Evolutionary conservation across 2,113 vertebrate genomes (phyloP).

Genomic region (Heteronetta atricapilla): DNA sequence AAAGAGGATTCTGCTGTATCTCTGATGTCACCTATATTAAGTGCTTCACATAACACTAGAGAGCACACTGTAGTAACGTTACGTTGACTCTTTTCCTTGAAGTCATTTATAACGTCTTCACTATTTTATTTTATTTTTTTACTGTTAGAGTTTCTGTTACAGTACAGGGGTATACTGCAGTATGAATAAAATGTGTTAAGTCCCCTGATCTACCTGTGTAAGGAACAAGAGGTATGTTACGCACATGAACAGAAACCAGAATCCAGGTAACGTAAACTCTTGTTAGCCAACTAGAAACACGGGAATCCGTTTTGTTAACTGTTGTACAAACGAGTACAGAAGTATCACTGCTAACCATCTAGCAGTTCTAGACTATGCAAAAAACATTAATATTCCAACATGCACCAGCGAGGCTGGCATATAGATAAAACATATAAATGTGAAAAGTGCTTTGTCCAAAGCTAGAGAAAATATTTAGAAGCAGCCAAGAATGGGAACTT

Average conservation of each 20-base stretch:
- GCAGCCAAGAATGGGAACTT: not conserved
- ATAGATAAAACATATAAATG: not conserved
- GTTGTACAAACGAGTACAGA: not conserved
- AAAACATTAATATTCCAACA: not conserved
- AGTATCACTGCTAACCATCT: not conserved
- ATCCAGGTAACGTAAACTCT: not conserved
- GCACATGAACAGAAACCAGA: not conserved
- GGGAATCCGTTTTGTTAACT: not conserved
- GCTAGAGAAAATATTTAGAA: not conserved
- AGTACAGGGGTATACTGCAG: not conserved
- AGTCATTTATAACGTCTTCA: not conserved
- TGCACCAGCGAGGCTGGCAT: not conserved
- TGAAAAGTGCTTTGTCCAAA: not conserved
- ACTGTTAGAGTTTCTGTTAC: not conserved
- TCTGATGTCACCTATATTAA: conserved; percentile 9
- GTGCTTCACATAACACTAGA: not conserved
- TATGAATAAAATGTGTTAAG: not conserved
- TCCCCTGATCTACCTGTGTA: not conserved
- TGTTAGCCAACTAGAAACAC: not conserved
- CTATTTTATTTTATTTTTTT: too few relatives aligned
- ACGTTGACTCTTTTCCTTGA: not conserved
- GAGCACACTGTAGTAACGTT: not conserved
- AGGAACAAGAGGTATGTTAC: not conserved
- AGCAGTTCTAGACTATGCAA: not conserved
- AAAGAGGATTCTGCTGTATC: conserved; percentile 5